Base-by-base conservation (phyloP, 2,888 invertebrate species). In the Eledone cirrhosa region DNA sequence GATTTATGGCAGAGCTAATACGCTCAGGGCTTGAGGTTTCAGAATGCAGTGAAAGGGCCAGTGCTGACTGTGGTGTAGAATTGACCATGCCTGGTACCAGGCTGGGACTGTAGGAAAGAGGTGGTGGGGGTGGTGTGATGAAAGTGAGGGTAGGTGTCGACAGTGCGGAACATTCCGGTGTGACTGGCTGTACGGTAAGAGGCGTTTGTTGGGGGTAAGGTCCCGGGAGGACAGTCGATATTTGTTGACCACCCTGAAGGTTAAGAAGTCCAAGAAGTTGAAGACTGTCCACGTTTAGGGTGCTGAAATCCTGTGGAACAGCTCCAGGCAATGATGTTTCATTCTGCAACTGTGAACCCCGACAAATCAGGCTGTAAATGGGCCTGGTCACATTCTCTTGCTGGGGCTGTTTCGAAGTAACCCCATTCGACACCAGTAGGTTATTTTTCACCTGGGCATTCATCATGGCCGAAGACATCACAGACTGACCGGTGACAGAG, bases 281-380 rank as follows among this genome's bases (percentile, higher is more conserved):
- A 24, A 80, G 77, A 31, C 74, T 77, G 7, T 80, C 79, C 53
- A 80, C 74, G 47, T 79, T 80, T 5, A 82, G 79, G 0, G 80
- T 80, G 14, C 78, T 77, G 48, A 80, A 69, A 29, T 74, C 78
- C n/a, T 78, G 69, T 1, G 41, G 69, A 27, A 72, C 13, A 14
- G 41, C 65, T 24, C 41, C 41, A 5, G 41, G 41, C 11, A 41
- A 41, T 0, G 41, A 41, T 41, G 41, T 41, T 41, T 41, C 41
- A 3, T 41, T 41, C 41, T 41, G 41, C 41, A 41, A 11, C 41
- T 41, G 41, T 41, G 41, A 41, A 11, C 11, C 11, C 8, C 41
- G 41, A 41, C 41, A 41, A 2, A 41, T 41, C 41, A 41, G 11
- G 41, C 41, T 41, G 41, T 41, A 41, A 11, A 41, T 3, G 41